Conservation (phyloP, 2,888 invertebrate species). For the Arge pagana region DNA sequence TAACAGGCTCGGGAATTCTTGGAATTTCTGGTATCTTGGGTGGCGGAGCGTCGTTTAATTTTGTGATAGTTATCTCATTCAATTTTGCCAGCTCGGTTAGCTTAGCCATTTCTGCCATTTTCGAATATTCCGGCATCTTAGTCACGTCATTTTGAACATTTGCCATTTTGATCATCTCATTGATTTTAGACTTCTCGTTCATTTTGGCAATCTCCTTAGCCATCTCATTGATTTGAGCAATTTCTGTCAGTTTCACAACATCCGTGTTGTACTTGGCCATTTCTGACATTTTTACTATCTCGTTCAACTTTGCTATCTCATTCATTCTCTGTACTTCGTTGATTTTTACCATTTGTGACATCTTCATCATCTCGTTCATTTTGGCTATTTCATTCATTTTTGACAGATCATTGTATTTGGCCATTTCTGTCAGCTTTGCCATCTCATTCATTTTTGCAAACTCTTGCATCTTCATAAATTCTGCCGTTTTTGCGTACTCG, state of each 20-base stretch:
- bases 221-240: slow-evolving; percentile 56
- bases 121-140: slow-evolving; percentile 54
- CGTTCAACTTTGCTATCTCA: slow-evolving; percentile 53
- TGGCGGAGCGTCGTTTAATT: slow-evolving; percentile 51
- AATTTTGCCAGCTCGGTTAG: slow-evolving; percentile 53
- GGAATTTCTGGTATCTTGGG: slow-evolving; percentile 46
- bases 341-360: slow-evolving; percentile 54
- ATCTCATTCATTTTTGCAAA: slow-evolving; percentile 55
- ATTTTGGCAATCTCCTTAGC: slow-evolving; percentile 56
- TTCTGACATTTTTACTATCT: slow-evolving; percentile 56
- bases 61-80: slow-evolving; percentile 57
- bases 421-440: slow-evolving; percentile 55
- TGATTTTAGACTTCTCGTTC: slow-evolving; percentile 56
- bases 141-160: slow-evolving; percentile 55
- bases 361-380: slow-evolving; percentile 51
- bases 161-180: slow-evolving; percentile 55
- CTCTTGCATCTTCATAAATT: slow-evolving; percentile 56
- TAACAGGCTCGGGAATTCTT: slow-evolving; percentile 56
- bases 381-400: slow-evolving; percentile 53
- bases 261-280: slow-evolving; percentile 55
- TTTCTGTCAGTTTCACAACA: slow-evolving; percentile 47
- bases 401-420: slow-evolving; percentile 52
- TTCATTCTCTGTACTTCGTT: slow-evolving; percentile 55
- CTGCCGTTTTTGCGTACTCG: slow-evolving; percentile 53
- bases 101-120: slow-evolving; percentile 57